phyloP scores from a whole-genome alignment of 1,140 invertebrate genomes.

The Drosophila chauvacae region DNA sequence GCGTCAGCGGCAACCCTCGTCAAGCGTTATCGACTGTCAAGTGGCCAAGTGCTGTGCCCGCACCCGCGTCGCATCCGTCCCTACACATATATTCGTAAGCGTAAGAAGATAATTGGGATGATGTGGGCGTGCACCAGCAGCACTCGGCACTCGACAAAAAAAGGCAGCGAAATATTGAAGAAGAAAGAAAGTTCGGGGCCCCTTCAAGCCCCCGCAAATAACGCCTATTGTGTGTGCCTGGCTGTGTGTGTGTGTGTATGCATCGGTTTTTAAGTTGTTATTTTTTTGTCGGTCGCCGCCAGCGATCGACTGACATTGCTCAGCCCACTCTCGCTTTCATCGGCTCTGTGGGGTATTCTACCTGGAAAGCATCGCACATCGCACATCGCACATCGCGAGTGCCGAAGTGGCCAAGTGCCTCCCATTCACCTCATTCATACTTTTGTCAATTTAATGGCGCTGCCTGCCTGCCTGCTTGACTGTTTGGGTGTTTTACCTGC shows the following conservation, averaged over 20 bases:
- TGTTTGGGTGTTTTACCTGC: neutral
- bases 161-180: slow-evolving; percentile 56
- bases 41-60: neutral
- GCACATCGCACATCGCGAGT: slow-evolving; percentile 1
- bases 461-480: neutral
- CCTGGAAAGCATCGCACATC: slow-evolving; percentile 39
- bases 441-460: slow-evolving; percentile 29
- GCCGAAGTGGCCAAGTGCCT: slow-evolving; percentile 6
- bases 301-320: slow-evolving; percentile 51
- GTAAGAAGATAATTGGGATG: slow-evolving; percentile 51
- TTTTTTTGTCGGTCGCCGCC: slow-evolving; percentile 24
- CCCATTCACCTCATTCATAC: slow-evolving; percentile 48
- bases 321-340: slow-evolving; percentile 75
- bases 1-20: slow-evolving; percentile 23
- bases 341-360: slow-evolving; percentile 56
- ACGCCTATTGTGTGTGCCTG: slow-evolving; percentile 42
- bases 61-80: neutral
- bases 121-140: slow-evolving; percentile 54
- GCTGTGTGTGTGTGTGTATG: slow-evolving; percentile 5
- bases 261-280: slow-evolving; percentile 44
- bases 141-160: slow-evolving; percentile 28
- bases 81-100: neutral
- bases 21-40: slow-evolving; percentile 42
- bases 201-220: slow-evolving; percentile 25
- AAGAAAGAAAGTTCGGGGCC: slow-evolving; percentile 73